These are phyloP conservation scores for Physocephala rufipes DNA, from an alignment of 2,888 invertebrate species.

Conservation along the genomic window DNA sequence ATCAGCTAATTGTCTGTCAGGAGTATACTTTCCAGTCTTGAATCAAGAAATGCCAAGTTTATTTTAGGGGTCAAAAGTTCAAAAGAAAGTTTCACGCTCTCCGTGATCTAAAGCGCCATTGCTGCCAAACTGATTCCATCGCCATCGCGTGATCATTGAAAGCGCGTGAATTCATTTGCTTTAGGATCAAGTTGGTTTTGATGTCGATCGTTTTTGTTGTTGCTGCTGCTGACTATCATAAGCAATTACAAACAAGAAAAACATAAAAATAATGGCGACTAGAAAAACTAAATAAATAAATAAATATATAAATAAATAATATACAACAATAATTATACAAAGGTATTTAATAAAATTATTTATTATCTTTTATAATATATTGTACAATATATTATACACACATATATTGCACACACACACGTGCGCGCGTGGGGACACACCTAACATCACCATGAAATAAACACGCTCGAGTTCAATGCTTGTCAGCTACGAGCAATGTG, in stretches of 20 bases:
- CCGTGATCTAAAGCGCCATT: neutral
- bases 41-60: neutral
- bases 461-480: neutral
- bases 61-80: neutral
- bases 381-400: no score
- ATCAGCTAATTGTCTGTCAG: neutral
- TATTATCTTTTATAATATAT: no score
- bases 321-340: neutral
- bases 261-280: no score
- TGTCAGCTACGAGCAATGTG: neutral
- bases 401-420: no score
- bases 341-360: conserved; percentile 8
- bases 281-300: no score
- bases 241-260: no score
- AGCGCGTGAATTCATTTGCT: neutral
- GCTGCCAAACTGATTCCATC: neutral
- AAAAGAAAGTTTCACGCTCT: conserved; percentile 10
- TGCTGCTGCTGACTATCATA: no score
- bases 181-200: no score
- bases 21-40: neutral
- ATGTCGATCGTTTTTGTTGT: no score
- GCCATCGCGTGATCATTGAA: neutral
- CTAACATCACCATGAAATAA: neutral
- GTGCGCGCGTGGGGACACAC: neutral
- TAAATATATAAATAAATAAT: neutral